Evolutionary conservation across 1,140 invertebrate species (phyloP).

Genomic region (Steinernema khuongi): DNA sequence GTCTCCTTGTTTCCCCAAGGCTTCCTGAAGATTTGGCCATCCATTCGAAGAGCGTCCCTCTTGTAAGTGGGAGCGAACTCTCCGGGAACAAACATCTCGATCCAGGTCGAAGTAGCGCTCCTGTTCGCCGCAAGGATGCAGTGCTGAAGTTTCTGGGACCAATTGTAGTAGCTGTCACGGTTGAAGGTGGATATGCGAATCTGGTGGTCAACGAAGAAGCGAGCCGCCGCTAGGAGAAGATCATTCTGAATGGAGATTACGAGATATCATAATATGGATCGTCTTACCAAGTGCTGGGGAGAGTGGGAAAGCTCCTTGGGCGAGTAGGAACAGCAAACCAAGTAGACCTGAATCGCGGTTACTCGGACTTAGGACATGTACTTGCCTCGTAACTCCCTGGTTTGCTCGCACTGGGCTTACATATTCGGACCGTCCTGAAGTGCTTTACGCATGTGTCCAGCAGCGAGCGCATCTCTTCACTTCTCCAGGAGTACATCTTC

Average conservation of each 20-base stretch:
- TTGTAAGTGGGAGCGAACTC: not conserved
- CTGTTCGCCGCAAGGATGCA: not conserved
- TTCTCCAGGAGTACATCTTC: constrained; percentile 42
- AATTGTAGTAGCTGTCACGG: not conserved
- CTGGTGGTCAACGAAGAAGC: not conserved
- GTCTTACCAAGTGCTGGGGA: no score
- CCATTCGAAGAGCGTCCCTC: no score
- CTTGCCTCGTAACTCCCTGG: not conserved
- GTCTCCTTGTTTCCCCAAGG: no score
- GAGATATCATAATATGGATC: not conserved
- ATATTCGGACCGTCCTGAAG: not conserved
- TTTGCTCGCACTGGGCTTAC: not conserved
- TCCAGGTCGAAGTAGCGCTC: not conserved
- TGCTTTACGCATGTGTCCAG: not conserved
- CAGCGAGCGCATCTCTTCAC: not conserved
- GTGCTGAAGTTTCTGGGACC: not conserved
- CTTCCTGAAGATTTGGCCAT: no score
- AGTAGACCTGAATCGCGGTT: not conserved
- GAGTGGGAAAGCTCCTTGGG: no score
- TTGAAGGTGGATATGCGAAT: not conserved
- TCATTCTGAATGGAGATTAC: not conserved
- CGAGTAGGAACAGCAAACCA: no score
- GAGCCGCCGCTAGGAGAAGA: not conserved
- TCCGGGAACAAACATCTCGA: not conserved
- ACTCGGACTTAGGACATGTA: not conserved